Percentiles rank a stretch among this genome's conserved stretches.
phyloP scores from a whole-genome alignment of 2,113 vertebrate genomes.

The Callionymus lyra region DNA sequence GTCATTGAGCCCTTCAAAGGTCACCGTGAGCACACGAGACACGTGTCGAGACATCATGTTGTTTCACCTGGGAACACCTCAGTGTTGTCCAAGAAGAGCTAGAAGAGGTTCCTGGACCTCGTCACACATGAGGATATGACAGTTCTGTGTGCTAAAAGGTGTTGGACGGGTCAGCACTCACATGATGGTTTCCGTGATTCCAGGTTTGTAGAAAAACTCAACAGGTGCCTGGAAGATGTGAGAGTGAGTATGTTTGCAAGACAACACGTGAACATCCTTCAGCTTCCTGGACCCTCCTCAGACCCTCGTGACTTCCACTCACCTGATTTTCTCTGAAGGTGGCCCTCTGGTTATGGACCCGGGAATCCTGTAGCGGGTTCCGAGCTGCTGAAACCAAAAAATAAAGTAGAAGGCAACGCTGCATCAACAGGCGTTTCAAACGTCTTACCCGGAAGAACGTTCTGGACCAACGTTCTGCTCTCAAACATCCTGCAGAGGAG shows the following conservation, averaged over 20 bases:
- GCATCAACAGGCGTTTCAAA: not conserved
- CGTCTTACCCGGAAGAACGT: slow-evolving; percentile 49
- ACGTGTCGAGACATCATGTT: not conserved
- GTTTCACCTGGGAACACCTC: slow-evolving; percentile 11
- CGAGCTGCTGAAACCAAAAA: slow-evolving; percentile 25
- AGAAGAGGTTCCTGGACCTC: too few relatives aligned
- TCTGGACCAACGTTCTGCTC: slow-evolving; percentile 34
- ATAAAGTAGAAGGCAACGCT: not conserved
- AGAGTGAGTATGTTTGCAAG: too few relatives aligned
- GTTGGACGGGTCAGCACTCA: too few relatives aligned
- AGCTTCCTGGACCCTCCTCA: too few relatives aligned
- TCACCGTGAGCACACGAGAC: not conserved
- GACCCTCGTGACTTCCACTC: slow-evolving; percentile 25
- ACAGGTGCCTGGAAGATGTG: too few relatives aligned
- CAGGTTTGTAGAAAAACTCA: too few relatives aligned
- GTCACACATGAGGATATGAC: too few relatives aligned
- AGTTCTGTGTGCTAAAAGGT: too few relatives aligned
- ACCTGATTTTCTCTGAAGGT: slow-evolving; percentile 30
- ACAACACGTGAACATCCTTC: too few relatives aligned
- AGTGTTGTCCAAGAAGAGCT: too few relatives aligned
- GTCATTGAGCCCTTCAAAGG: too few relatives aligned
- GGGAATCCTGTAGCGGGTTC: slow-evolving; percentile 55
- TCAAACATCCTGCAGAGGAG: slow-evolving; percentile 66
- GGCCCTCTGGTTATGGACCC: slow-evolving; percentile 60
- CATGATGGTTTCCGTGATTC: too few relatives aligned